These are phyloP conservation scores for Zaprionus davidi DNA, from an alignment of 1,140 invertebrate genomes.

Conservation along the genomic window DNA sequence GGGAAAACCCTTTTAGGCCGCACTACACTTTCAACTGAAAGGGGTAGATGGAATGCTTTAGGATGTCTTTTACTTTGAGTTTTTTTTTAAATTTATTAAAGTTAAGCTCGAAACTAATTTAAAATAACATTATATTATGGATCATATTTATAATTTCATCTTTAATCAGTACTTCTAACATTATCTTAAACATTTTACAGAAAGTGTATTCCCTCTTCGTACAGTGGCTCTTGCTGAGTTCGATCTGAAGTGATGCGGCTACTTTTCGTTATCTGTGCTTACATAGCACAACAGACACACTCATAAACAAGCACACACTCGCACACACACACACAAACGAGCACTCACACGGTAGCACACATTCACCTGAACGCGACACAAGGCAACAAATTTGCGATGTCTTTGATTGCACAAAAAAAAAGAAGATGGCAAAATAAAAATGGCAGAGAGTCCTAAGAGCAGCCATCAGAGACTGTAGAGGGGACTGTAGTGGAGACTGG, in stretches of 20 bases:
- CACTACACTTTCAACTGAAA: not conserved
- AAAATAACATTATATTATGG: no score
- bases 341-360: not conserved
- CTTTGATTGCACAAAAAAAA: slow-evolving; percentile 14
- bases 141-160: no score
- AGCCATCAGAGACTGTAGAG: not conserved
- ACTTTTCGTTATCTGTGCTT: slow-evolving; percentile 28
- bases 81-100: not conserved
- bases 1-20: not conserved
- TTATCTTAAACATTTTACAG: not conserved
- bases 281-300: slow-evolving; percentile 28
- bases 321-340: not conserved
- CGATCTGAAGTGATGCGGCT: slow-evolving; percentile 11
- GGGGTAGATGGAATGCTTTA: not conserved
- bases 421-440: not conserved
- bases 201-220: not conserved
- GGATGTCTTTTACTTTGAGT: not conserved
- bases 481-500: not conserved
- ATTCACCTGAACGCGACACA: slow-evolving; percentile 1
- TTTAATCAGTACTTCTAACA: not conserved
- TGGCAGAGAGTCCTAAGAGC: not conserved
- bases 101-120: no score
- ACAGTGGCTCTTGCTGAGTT: not conserved
- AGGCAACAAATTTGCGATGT: slow-evolving; percentile 29
- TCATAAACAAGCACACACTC: slow-evolving; percentile 17